phyloP scores from a whole-genome alignment of 2,113 vertebrate species.

The Macquaria ambigua region DNA sequence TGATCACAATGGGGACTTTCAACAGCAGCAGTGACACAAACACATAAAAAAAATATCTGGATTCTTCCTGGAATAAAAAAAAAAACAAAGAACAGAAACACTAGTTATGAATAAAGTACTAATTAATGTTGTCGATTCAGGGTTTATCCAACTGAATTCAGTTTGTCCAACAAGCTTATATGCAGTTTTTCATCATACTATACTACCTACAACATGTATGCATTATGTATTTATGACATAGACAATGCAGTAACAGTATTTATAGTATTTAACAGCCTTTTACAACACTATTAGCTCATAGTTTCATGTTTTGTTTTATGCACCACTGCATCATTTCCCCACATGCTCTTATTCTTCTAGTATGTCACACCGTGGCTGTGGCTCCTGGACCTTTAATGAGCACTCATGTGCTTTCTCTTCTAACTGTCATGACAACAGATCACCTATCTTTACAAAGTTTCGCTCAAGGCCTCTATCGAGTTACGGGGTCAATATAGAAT shows the following conservation, averaged over 20 bases:
- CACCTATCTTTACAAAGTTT: slow-evolving; percentile 84
- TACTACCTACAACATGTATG: background rate
- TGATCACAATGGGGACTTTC: background rate
- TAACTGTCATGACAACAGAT: slow-evolving; percentile 82
- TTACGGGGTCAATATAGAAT: slow-evolving; percentile 79
- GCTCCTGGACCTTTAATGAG: slow-evolving; percentile 77
- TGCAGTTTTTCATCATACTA: background rate
- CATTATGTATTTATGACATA: background rate
- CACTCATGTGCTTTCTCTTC: slow-evolving; percentile 66
- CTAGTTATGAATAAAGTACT: background rate
- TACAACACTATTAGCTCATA: slow-evolving; percentile 8
- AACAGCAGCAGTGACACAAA: slow-evolving; percentile 6
- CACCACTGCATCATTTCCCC: slow-evolving; percentile 29
- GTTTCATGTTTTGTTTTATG: slow-evolving; percentile 29
- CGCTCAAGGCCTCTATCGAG: slow-evolving; percentile 72
- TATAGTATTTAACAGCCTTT: background rate
- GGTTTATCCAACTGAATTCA: background rate
- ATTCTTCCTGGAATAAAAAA: too few relatives aligned
- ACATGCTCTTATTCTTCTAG: slow-evolving; percentile 21
- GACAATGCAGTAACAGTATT: background rate
- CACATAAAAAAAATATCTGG: background rate
- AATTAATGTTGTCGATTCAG: background rate
- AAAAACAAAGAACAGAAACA: background rate
- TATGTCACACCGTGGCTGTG: slow-evolving; percentile 41
- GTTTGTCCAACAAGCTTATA: background rate